Base-by-base conservation (phyloP, 1,140 invertebrate species). In the Tribolium madens region DNA sequence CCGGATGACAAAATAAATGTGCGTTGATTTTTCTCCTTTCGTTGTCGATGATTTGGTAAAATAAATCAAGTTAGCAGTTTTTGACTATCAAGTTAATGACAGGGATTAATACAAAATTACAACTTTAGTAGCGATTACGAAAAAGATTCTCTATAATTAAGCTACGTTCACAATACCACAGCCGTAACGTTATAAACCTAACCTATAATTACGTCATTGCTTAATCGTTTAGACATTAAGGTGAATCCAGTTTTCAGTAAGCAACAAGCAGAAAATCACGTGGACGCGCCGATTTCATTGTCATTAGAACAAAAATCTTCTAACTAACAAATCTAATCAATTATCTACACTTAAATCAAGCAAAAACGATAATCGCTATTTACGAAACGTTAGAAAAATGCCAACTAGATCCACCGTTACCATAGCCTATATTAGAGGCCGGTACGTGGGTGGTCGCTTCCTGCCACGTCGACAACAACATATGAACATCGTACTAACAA, bases 401-500 rank as follows among this genome's bases (percentile, higher is more conserved):
- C 18, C 52, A 18, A 18, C 15, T 57, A 9, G 52, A 57, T 57
- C 18, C 13, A 42, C 36, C 36, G 36, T 42, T 42, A 57, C 71
- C 52, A 57, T 71, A 60, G 73, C 64, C 77, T 78, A 71, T 74
- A 42, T 42, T 42, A 42, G 64, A 76, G 76, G 76, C 73, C 78
- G 78, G 50, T 42, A 46, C 72, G 78, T 79, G 78, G 78, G 78
- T 79, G 78, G 78, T 76, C 78, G 70, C 69, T 57, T 76, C 53
- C 57, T 73, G 36, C 78, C 75, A 73, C 71, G 71, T 48, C 60
- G 70, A 79, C 60, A 47, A 75, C 78, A 76, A 79, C 78, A 77
- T 79, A 79, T 79, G 78, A 79, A 79, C 75, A 76, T 76, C 53
- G 77, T 69, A 52, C 57, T 76, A 79, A 79, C 78, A 79, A 79